These are phyloP conservation scores for Noctuana brunneofusca DNA, from an alignment of 2,888 invertebrate species.

Conservation along the genomic window DNA sequence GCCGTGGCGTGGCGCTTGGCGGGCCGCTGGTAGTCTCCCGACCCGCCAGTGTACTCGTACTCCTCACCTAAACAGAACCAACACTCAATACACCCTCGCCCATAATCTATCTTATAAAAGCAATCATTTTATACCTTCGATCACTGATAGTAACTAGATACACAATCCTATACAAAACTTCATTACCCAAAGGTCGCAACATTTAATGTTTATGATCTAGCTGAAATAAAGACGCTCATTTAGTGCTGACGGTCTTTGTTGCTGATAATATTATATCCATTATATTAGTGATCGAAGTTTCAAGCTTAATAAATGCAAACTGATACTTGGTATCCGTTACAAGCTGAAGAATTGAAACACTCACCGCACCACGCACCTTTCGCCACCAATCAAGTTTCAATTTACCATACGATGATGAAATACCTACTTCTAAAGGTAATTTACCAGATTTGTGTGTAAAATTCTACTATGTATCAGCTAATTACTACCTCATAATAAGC, in stretches of 20 bases:
- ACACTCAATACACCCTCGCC: constrained; percentile 27
- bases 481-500: too few species aligned
- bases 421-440: background rate
- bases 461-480: background rate
- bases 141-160: too few species aligned
- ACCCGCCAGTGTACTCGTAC: constrained; percentile 77
- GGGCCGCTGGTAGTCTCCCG: constrained; percentile 75
- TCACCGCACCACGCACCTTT: constrained; percentile 80
- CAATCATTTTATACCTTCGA: too few species aligned
- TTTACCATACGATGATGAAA: background rate
- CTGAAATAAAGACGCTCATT: too few species aligned
- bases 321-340: constrained; percentile 33
- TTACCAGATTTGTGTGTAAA: background rate
- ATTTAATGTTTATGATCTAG: too few species aligned
- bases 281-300: too few species aligned
- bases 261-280: too few species aligned
- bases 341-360: constrained; percentile 50
- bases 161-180: too few species aligned
- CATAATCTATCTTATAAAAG: constrained; percentile 16
- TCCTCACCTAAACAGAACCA: constrained; percentile 65
- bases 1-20: constrained; percentile 72
- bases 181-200: too few species aligned
- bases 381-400: constrained; percentile 43
- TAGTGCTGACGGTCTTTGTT: too few species aligned
- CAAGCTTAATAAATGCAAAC: constrained; percentile 31